Base-by-base conservation (phyloP, 2,888 invertebrate genomes). In the Griposia aprilina region DNA sequence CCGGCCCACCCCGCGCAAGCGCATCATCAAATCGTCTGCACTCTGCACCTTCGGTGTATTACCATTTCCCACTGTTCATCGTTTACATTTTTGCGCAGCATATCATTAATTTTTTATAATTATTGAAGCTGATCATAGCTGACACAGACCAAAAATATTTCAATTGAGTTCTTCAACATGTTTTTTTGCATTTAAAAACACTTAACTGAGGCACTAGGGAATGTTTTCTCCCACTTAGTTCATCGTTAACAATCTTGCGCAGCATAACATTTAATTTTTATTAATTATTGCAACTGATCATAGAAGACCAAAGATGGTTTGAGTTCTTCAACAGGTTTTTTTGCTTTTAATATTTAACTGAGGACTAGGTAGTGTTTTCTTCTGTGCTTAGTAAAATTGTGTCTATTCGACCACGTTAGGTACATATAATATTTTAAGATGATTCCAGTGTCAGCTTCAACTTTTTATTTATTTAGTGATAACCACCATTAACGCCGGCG, bases 1-100 rank as follows among this genome's bases (percentile, higher is more conserved):
- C 82, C 83, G 82, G 81, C 85, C 81, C 90, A 88, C 89, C 89
- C 89, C 90, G 88, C 90, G 86, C 87, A 81, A 87, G 81, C 88
- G 84, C 86, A 85, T 83, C 86, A 86, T 71, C 83, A 74, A 72
- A 85, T 82, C 88, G 81, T 89, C 88, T 89, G 89, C 88, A 91
- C 89, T 89, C 87, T 88, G 87, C 88, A 90, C 86, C 86, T 87
- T 88, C 84, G 78, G 77, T 82, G 78, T 87, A 68, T 76, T 70
- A 77, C 78, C 81, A 85, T 85, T 87, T 88, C 81, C 87, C 84
- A 82, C 86, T 86, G 81, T 75, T 50, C 48, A 70, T 66, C 67
- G 45, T 59, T 50, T 72, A 74, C 59, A 73, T 55, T 75, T 45
- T 70, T 79, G 62, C 55, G 60, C 78, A 67, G 62, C 48, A 84